These are phyloP conservation scores for Polyergus mexicanus DNA, from an alignment of 1,140 invertebrate genomes.

Conservation along the genomic window DNA sequence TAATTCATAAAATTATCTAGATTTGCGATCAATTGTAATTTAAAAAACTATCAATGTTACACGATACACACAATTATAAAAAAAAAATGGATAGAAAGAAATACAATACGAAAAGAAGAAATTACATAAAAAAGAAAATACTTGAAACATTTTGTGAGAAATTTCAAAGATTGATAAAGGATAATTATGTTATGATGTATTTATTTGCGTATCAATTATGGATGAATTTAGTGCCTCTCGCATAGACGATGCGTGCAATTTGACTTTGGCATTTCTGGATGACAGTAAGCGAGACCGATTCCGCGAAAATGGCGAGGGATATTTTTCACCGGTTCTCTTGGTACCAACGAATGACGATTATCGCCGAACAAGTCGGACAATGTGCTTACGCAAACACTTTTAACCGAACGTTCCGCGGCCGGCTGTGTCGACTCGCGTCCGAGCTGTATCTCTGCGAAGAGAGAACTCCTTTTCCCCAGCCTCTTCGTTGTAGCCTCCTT, in stretches of 20 bases:
- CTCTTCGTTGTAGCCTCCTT: conserved; percentile 73
- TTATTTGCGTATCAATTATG: neutral
- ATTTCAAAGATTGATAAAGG: neutral
- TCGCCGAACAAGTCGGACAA: conserved; percentile 68
- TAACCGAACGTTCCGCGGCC: conserved; percentile 74
- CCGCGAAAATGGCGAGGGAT: conserved; percentile 41
- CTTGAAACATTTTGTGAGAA: neutral
- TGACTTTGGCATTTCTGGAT: conserved; percentile 31
- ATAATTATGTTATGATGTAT: neutral
- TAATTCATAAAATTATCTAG: neutral
- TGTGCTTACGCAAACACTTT: conserved; percentile 79
- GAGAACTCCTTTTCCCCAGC: conserved; percentile 66
- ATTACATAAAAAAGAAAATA: neutral
- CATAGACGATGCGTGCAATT: neutral
- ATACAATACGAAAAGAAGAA: neutral
- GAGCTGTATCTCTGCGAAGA: conserved; percentile 69
- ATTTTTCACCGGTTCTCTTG: conserved; percentile 43
- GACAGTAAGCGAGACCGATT: conserved; percentile 22
- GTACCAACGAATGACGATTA: conserved; percentile 71
- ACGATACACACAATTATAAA: neutral
- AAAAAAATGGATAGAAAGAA: neutral
- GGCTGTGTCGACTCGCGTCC: conserved; percentile 59
- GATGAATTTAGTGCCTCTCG: conserved; percentile 26
- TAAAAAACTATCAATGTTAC: neutral
- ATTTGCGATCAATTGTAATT: neutral